phyloP scores from a whole-genome alignment of 2,888 invertebrate genomes.

The Eupithecia dodoneata region DNA sequence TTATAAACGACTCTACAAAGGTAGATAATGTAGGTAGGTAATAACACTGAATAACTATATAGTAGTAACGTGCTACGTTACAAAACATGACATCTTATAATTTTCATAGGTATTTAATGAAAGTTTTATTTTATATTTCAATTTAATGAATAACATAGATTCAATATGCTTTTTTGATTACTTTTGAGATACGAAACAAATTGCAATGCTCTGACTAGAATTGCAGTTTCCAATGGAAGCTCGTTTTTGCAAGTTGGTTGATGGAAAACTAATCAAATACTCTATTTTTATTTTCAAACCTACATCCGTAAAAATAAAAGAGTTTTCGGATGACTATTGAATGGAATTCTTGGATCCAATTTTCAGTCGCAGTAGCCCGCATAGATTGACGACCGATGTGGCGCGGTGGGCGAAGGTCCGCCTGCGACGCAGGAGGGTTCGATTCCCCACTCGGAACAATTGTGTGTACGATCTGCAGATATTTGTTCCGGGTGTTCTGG shows the following conservation, averaged over 20 bases:
- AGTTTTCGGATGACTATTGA: neutral
- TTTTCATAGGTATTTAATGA: neutral
- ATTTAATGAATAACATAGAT: neutral
- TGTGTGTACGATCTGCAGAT: no score
- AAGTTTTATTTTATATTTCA: neutral
- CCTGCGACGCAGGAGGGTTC: no score
- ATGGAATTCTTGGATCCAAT: neutral
- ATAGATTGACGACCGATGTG: no score
- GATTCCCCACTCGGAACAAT: no score
- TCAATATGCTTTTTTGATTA: neutral
- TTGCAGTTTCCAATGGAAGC: neutral
- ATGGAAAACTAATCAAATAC: neutral
- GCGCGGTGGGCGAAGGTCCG: no score
- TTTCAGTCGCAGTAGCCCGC: neutral
- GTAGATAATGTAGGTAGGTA: no score
- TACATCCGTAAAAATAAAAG: neutral
- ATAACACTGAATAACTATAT: no score
- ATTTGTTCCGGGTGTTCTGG: no score
- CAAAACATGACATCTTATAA: neutral
- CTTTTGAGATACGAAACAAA: neutral
- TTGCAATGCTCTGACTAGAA: neutral
- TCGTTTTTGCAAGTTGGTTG: neutral
- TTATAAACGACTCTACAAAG: neutral
- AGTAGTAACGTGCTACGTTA: no score
- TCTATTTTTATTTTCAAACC: neutral